Percentiles rank a stretch among this genome's conserved stretches.
These are phyloP conservation scores for Machimus atricapillus DNA, from an alignment of 2,888 invertebrate species.

Conservation along the genomic window DNA sequence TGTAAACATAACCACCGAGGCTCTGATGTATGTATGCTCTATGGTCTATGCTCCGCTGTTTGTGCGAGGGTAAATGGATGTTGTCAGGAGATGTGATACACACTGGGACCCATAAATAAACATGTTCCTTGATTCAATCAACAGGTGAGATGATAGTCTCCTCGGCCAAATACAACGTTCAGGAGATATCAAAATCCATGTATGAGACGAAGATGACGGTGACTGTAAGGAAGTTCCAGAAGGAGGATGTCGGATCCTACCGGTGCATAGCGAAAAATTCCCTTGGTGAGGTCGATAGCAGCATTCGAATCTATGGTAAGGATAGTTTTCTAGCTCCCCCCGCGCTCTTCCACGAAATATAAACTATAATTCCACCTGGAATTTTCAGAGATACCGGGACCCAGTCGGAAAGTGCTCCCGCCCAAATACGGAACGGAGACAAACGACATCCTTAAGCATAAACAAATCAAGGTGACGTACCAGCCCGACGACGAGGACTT, in stretches of 20 bases:
- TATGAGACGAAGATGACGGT: conserved; percentile 86
- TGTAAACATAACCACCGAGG: conserved; percentile 42
- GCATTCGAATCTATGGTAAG: conserved; percentile 85
- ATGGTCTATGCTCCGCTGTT: conserved; percentile 15
- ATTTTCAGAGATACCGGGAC: conserved; percentile 76
- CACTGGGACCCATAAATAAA: conserved; percentile 13
- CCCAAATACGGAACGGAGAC: conserved; percentile 63
- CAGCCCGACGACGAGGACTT: conserved; percentile 71
- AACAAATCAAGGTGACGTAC: conserved; percentile 60
- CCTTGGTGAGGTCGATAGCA: conserved; percentile 86
- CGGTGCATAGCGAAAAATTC: conserved; percentile 87
- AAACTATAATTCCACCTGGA: conserved; percentile 36
- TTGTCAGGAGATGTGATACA: conserved; percentile 21
- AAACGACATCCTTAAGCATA: conserved; percentile 61
- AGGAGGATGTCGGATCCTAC: conserved; percentile 81
- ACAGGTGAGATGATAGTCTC: conserved; percentile 85
- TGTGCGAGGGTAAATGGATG: conserved; percentile 32
- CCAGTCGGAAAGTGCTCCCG: conserved; percentile 67
- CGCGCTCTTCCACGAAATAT: background rate
- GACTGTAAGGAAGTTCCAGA: conserved; percentile 76
- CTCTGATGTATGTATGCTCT: conserved; percentile 36
- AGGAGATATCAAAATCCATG: conserved; percentile 72
- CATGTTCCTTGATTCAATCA: conserved; percentile 33
- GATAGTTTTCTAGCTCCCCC: background rate
- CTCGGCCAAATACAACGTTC: conserved; percentile 79